These are phyloP conservation scores for Amazonetta brasiliensis DNA, from an alignment of 2,797 vertebrate species.

Conservation along the genomic window DNA sequence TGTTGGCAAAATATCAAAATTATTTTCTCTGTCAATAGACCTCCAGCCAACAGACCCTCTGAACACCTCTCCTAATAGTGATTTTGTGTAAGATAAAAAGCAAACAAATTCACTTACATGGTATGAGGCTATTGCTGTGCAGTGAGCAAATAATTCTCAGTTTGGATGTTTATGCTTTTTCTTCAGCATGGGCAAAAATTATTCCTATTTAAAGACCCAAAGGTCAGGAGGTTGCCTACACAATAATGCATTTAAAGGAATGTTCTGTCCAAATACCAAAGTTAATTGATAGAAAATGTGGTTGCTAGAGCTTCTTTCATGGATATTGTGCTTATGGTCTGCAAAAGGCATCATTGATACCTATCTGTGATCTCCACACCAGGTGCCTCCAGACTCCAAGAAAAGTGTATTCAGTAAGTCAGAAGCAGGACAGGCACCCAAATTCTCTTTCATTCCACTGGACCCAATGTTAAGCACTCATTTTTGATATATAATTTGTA, in stretches of 20 bases:
- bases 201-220: not conserved
- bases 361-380: constrained; percentile 5
- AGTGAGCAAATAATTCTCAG: not conserved
- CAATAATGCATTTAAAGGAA: not conserved
- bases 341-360: not conserved
- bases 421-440: not conserved
- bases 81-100: not conserved
- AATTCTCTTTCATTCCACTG: not conserved
- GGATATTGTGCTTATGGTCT: not conserved
- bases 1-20: not conserved
- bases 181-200: not conserved
- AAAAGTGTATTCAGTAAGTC: not conserved
- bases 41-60: not conserved
- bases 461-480: not conserved
- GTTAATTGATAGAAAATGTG: not conserved
- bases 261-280: not conserved
- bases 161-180: not conserved
- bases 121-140: not conserved
- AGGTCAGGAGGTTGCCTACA: not conserved
- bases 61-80: not conserved
- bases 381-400: constrained; percentile 15
- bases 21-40: not conserved
- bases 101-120: not conserved
- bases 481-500: not conserved
- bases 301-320: not conserved